Conservation (phyloP, 2,888 invertebrate species). For the Aphelenchoides bicaudatus region DNA sequence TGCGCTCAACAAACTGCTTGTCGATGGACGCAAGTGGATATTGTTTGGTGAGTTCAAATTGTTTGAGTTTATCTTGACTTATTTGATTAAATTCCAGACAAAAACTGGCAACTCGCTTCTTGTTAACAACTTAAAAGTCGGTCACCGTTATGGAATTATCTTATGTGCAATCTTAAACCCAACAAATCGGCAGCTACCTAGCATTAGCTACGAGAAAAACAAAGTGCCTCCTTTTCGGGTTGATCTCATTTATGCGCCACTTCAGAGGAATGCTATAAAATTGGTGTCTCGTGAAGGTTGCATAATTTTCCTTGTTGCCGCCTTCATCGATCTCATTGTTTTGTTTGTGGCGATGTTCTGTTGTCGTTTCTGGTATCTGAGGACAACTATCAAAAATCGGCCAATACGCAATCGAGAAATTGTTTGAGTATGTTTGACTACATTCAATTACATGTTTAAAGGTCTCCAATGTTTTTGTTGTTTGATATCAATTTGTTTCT, state of each 20-base stretch:
- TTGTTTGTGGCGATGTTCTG: not conserved
- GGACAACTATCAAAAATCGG: not conserved
- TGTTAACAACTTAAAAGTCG: not conserved
- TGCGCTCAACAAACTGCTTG: conserved; percentile 1
- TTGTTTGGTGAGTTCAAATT: no score
- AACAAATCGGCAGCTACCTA: conserved; percentile 3
- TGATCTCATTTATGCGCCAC: not conserved
- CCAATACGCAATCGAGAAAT: not conserved
- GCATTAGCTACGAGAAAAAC: not conserved
- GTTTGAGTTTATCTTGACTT: not conserved
- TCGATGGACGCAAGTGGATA: not conserved
- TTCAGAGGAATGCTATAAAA: not conserved
- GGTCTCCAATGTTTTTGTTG: no score
- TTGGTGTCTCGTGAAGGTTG: not conserved
- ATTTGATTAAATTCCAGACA: not conserved
- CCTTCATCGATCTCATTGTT: not conserved
- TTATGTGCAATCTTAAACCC: not conserved
- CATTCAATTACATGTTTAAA: no score
- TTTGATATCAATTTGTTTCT: no score
- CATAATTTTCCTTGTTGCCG: not conserved
- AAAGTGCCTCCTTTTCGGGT: not conserved
- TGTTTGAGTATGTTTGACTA: not conserved
- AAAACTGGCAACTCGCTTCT: conserved; percentile 1
- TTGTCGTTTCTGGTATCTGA: not conserved
- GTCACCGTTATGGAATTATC: not conserved